Base-by-base conservation (phyloP, 1,140 invertebrate species). In the Drosophila bipectinata region DNA sequence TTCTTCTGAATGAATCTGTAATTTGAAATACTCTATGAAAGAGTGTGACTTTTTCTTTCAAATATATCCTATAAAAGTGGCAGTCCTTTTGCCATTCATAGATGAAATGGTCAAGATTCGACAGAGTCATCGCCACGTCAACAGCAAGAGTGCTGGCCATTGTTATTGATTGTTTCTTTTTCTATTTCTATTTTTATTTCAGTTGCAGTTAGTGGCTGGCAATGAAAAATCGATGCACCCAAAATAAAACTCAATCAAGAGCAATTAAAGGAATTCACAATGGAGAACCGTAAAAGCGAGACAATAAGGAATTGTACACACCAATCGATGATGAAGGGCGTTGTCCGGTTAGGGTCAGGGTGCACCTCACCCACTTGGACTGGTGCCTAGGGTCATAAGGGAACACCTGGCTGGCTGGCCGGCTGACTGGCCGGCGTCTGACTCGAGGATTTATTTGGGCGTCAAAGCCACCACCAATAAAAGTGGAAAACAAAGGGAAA, bases 221-320 rank as follows among this genome's bases (percentile, higher is more conserved):
- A 30, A 69, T 69, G 66, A 74, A 74, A 55, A 77, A 59, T 37
- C 44, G 63, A 39, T 56, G 26, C 63, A 52, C 26, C 63, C 56
- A 45, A 62, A 60, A 72, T 76, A 72, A 68, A 76, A 84, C 80
- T 83, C 80, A 84, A 79, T 83, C 66, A 77, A 67, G 21, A 85
- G 81, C 68, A 80, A 84, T 84, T 84, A 84, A 85, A 85, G 60
- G 61, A 76, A 67, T 61, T 76, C 59, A 79, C 66, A 77, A 77
- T 77, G 49, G 61, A 41, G 21, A 53, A 61, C 76, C 55, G 72
- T 67, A 57, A 49, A 79, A 59, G 45, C 64, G 37, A 84, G 41
- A 84, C 80, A 84, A 83, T 80, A 72, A 74, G 49, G 61, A 67
- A 79, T 79, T 85, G 76, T 67, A 44, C 53, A 34, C 51, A 18